These are phyloP conservation scores for Sternarchorhynchus goeldii DNA, from an alignment of 2,797 vertebrate species.

Conservation along the genomic window DNA sequence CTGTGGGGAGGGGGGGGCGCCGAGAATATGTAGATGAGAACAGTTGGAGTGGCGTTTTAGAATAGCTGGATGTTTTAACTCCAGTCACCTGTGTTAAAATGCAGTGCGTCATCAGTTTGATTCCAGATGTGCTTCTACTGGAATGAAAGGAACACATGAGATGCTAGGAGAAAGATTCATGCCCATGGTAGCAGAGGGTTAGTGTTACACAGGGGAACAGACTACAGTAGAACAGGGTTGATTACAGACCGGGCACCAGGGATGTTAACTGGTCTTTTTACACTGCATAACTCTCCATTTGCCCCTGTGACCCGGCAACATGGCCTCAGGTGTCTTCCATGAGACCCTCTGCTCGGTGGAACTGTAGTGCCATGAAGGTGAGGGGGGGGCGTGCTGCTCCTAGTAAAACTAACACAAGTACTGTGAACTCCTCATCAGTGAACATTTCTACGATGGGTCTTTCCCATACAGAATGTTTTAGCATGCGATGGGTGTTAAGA, in stretches of 20 bases:
- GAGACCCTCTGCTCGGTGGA: not conserved
- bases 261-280: constrained; percentile 40
- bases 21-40: not conserved
- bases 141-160: not conserved
- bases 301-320: not conserved
- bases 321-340: constrained; percentile 13
- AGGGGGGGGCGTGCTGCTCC: not conserved
- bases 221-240: constrained; percentile 17
- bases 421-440: not conserved
- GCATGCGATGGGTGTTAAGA: not conserved
- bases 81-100: not conserved
- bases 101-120: not conserved
- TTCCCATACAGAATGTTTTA: not conserved
- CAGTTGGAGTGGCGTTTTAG: constrained; percentile 5
- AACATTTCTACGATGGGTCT: not conserved
- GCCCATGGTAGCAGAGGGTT: not conserved
- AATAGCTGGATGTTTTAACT: constrained; percentile 10
- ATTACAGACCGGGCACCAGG: constrained; percentile 17
- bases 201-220: not conserved
- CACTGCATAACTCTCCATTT: constrained; percentile 2
- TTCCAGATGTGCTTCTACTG: not conserved
- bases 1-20: not conserved
- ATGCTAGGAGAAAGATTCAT: not conserved
- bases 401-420: not conserved
- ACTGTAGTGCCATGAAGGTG: not conserved